Evolutionary conservation across 2,797 vertebrate species (phyloP).

Genomic region (Enteromius paludinosus): DNA sequence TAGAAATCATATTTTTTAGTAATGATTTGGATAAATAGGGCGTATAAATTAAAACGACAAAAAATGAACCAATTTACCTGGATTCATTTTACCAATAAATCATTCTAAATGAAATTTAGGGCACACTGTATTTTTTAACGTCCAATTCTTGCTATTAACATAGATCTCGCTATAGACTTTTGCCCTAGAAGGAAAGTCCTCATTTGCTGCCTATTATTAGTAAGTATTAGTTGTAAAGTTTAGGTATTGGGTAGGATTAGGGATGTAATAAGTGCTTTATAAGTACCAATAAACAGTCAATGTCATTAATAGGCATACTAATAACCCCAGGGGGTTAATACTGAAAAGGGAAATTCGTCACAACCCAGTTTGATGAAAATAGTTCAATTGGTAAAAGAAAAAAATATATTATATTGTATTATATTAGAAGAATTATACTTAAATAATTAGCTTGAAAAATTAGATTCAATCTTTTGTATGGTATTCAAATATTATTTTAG

Average conservation of each 20-base stretch:
- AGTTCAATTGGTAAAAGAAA: too few relatives aligned
- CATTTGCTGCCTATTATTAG: not conserved
- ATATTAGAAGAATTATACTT: not conserved
- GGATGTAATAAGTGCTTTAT: not conserved
- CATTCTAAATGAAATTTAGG: not conserved
- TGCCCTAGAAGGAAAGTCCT: not conserved
- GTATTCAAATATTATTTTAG: not conserved
- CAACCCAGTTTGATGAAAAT: too few relatives aligned
- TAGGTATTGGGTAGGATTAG: not conserved
- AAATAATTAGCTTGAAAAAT: not conserved
- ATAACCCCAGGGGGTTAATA: too few relatives aligned
- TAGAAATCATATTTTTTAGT: not conserved
- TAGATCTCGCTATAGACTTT: not conserved
- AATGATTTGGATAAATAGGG: not conserved
- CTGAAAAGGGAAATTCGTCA: too few relatives aligned
- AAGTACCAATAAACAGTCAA: not conserved
- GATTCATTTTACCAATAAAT: not conserved
- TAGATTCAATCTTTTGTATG: too few relatives aligned
- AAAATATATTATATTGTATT: not conserved
- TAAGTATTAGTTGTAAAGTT: not conserved
- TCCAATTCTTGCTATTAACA: not conserved
- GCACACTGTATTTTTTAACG: not conserved
- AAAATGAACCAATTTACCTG: not conserved
- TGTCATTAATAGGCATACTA: not conserved
- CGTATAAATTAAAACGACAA: not conserved